Base-by-base conservation (phyloP, 2,888 invertebrate species). In the Polymixis flavicincta region DNA sequence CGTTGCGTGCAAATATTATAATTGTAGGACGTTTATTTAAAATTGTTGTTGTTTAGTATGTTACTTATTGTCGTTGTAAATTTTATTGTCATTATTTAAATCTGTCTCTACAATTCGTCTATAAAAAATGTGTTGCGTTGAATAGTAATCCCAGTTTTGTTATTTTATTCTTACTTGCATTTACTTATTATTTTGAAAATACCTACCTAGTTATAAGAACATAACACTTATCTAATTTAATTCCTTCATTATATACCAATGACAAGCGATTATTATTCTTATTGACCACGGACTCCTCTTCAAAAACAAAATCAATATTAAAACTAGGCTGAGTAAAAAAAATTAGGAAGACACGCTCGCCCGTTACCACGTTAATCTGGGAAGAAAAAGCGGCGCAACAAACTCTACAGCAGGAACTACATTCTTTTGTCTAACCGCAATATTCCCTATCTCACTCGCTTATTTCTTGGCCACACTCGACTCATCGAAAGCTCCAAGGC, bases 401-500 rank as follows among this genome's bases (percentile, higher is more conserved):
- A 55, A 28, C 25, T 57, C 28, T 1, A 7, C 17, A 55, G 14
- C 55, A 55, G 7, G n/a, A n/a, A 25, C 28, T 9, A n/a, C 0
- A 22, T 45, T 37, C 5, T 7, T 19, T 25, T 7, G 1, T 45
- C 19, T 60, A 4, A 11, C 7, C 0, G 42, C 6, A 42, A 45
- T n/a, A 4, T 17, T 67, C 14, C 2, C 42, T 42, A 63, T 11
- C 11, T 64, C 4, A 45, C 22, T n/a, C 72, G 81, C 74, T 14
- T 32, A 42, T 22, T 80, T 60, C 17, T 37, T 68, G 19, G 74
- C 84, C 57, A 13, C 19, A 52, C 79, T 59, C 69, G 73, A 90
- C 84, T 85, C 91, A 92, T 90, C 93, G 90, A 93, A 93, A 93
- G 91, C 90, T 84, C 78, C 92, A 94, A 93, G 94, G 94, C 88